Conservation (phyloP, 1,140 invertebrate genomes). For the Maconellicoccus hirsutus region DNA sequence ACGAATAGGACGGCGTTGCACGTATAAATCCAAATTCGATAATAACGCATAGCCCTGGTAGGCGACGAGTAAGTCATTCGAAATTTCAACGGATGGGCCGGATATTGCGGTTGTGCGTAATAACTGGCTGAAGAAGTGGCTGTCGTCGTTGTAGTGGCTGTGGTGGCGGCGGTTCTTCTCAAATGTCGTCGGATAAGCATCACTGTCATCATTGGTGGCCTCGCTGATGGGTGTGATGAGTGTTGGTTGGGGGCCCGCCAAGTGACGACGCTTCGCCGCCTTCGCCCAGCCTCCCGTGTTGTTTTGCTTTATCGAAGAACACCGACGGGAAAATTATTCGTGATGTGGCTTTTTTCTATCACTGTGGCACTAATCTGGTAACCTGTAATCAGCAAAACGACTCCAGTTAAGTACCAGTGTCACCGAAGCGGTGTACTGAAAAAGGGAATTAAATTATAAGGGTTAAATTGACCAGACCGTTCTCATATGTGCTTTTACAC, state of each 20-base stretch:
- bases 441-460: too few species aligned
- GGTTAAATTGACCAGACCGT: too few species aligned
- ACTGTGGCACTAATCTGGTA: not conserved
- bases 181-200: slow-evolving; percentile 27
- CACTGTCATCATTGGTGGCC: slow-evolving; percentile 26
- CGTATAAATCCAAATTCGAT: slow-evolving; percentile 84
- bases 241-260: not conserved
- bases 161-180: slow-evolving; percentile 23
- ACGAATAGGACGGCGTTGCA: slow-evolving; percentile 76
- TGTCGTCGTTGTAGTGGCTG: not conserved
- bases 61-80: slow-evolving; percentile 27
- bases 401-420: too few species aligned
- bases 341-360: not conserved
- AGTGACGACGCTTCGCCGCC: not conserved
- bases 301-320: not conserved
- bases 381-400: not conserved
- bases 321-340: not conserved
- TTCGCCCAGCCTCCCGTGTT: not conserved
- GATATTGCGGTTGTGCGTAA: slow-evolving; percentile 18
- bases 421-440: too few species aligned
- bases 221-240: slow-evolving; percentile 5
- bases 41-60: slow-evolving; percentile 48
- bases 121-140: not conserved
- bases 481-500: too few species aligned
- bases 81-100: slow-evolving; percentile 22